Evolutionary conservation across 1,140 invertebrate species (phyloP), one percentile per base, ranked within the genome.

Genomic region (Calliopsis andreniformis): DNA sequence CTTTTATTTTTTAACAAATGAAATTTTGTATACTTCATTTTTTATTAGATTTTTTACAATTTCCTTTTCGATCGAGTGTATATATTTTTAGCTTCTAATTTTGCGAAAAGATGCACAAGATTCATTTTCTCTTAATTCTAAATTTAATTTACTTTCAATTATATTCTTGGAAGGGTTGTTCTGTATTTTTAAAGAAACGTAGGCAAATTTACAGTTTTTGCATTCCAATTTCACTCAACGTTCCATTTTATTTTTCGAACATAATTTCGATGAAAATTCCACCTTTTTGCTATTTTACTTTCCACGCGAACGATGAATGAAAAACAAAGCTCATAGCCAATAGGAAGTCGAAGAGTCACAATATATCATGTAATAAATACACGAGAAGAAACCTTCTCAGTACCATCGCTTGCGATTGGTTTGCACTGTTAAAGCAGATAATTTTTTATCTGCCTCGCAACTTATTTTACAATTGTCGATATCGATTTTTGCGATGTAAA

Each of bases 191-290:
- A 6, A 1, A 30, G 7, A 3, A 12, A 20, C 28, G 18, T n/a
- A 18, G 20, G 7, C 23, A 7, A 25, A 20, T 20, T 53, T 20
- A 12, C 49, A 39, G 35, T 39, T 28, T 53, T 14, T 30, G 25
- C 68, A 61, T 70, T 70, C 55, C 39, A 59, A 35, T 25, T 35
- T 35, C 2, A 55, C 35, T 68, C 16, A 47, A 16, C 18, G 45
- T 47, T n/a, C 18, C 35, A 39, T 39, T 39, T 39, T 10, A 39
- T 10, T 39, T 39, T 3, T 39, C 35, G 35, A 5, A 39, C 10
- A 39, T 39, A 5, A 5, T 39, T 39, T 39, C 10, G 10, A 39
- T 39, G 35, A 39, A 39, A 39, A 39, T 25, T 42, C 56, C n/a
- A 6, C 20, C 12, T 5, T 35, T 62, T 42, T 0, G 0, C 35